These are phyloP conservation scores for Papilio protenor DNA, from an alignment of 2,888 invertebrate genomes.

Conservation along the genomic window DNA sequence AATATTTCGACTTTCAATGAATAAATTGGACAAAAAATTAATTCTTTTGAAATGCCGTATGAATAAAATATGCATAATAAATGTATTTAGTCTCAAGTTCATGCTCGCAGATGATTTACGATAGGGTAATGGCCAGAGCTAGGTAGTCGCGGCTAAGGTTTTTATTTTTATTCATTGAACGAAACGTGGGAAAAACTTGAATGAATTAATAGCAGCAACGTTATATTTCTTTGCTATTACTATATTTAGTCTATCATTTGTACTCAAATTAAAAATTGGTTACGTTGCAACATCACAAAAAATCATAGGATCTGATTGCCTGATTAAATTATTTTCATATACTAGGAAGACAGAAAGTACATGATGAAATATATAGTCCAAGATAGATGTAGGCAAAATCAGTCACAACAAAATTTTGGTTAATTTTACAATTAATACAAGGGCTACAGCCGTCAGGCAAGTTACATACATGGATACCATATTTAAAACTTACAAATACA, in stretches of 20 bases:
- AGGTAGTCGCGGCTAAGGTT: background rate
- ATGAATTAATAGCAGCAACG: background rate
- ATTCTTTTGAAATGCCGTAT: background rate
- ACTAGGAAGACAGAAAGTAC: background rate
- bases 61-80: slow-evolving; percentile 5
- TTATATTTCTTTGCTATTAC: background rate
- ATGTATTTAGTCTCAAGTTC: background rate
- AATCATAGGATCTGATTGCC: background rate
- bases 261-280: too few relatives aligned
- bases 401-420: background rate
- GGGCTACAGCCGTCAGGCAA: background rate
- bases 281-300: background rate
- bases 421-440: background rate
- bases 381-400: background rate
- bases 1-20: background rate
- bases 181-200: background rate
- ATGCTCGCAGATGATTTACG: background rate
- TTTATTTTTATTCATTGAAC: background rate
- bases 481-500: background rate
- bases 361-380: background rate
- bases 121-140: background rate
- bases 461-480: background rate
- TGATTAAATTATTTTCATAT: background rate
- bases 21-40: background rate
- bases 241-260: too few relatives aligned